Percentiles rank a stretch among this genome's conserved stretches.
phyloP scores from a whole-genome alignment of 2,113 vertebrate species.

The Sus scrofa region T2T-Sscrofa CM001155.3:2954001-2954500 shows the following conservation, averaged over 20 bases:
- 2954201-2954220: too few species aligned
- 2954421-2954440: constrained; percentile 65
- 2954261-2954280: accelerated
- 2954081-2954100: too few species aligned
- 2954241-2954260: accelerated
- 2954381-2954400: constrained; percentile 80
- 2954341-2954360: constrained; percentile 84
- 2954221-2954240: accelerated
- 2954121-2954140: too few species aligned
- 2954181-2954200: background rate
- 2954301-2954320: constrained; percentile 83
- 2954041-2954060: too few species aligned
- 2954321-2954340: constrained; percentile 82
- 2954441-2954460: accelerated
- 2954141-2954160: too few species aligned
- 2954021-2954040: too few species aligned
- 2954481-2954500: too few species aligned
- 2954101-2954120: too few species aligned
- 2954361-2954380: constrained; percentile 85
- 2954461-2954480: too few species aligned
- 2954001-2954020: too few species aligned
- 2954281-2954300: accelerated
- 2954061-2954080: too few species aligned
- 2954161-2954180: too few species aligned
- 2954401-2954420: constrained; percentile 36